Evolutionary conservation across 2,888 invertebrate genomes (phyloP), one percentile per base, ranked within the genome.

Genomic region (Megamerina dolium): DNA sequence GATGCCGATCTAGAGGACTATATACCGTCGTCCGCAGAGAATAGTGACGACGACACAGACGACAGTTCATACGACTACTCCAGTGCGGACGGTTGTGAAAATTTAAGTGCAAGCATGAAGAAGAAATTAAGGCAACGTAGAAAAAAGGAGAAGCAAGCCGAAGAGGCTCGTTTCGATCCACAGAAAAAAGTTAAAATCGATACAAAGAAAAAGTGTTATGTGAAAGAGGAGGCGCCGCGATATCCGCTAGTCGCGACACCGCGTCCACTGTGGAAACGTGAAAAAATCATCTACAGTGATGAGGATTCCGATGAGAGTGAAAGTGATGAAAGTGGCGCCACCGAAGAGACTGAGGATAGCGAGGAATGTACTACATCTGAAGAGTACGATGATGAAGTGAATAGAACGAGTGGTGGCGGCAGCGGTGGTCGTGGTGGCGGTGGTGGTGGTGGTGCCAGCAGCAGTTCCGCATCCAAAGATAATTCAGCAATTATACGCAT

Each of bases 161-260:
- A 66, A 52, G 59, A 62, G 41, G 58, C 61, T 16, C 63, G 61
- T 31, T 71, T 72, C 49, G 70, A 72, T 64, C 71, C 72, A 2
- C 69, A 71, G 39, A 70, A 70, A 56, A 70, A 66, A 38, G 59
- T 72, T 35, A 72, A 70, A 56, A 64, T 72, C 42, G 70, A 72
- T 55, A 57, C 68, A 27, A 59, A 58, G 26, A 67, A 64, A 49
- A 72, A 72, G 51, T 70, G 68, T 37, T 72, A 68, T 30, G 73
- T 76, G 29, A 79, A 78, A 58, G 74, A 77, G 47, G 77, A 79
- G 66, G 73, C 74, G 39, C 74, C 79, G 20, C 56, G 73, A 5
- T 76, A 74, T 59, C 76, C 77, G 16, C 63, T 80, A 37, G 76
- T 79, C 57, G 80, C 80, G 16, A 80, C 79, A 37, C 80, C 80